These are phyloP conservation scores for Dermatophagoides farinae DNA, from an alignment of 1,140 invertebrate species.

Conservation along the genomic window DNA sequence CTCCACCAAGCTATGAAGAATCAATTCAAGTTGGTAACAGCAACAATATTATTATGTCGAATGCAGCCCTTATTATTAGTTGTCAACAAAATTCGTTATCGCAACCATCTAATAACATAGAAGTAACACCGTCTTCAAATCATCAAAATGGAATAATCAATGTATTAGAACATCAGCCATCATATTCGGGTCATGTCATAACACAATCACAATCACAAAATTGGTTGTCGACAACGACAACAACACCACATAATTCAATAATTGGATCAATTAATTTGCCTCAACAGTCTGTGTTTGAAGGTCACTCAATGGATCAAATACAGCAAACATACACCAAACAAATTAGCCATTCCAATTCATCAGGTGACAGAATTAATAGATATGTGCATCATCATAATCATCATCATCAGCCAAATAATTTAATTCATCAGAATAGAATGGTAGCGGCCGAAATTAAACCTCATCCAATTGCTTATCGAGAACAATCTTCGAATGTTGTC, in stretches of 20 bases:
- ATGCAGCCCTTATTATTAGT: background rate
- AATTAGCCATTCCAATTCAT: background rate
- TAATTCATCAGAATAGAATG: background rate
- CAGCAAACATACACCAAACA: background rate
- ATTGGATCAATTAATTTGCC: background rate
- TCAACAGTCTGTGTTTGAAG: background rate
- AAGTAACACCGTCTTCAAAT: background rate
- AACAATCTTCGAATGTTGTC: background rate
- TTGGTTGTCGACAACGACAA: background rate
- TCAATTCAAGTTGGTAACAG: background rate
- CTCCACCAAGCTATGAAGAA: constrained; percentile 20
- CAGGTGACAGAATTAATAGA: background rate
- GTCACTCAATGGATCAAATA: background rate
- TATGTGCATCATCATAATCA: background rate
- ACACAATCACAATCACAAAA: background rate
- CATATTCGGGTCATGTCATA: background rate
- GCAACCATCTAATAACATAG: background rate
- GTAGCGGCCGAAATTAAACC: background rate
- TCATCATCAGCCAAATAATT: background rate
- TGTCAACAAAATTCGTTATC: background rate
- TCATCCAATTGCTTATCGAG: background rate
- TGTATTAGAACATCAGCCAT: background rate
- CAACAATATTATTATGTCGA: background rate
- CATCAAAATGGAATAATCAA: background rate
- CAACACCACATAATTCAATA: background rate